Percentiles rank a stretch among this genome's conserved stretches.
Evolutionary conservation across 2,888 invertebrate genomes (phyloP).

Genomic region (Ditylenchus weischeri): DNA sequence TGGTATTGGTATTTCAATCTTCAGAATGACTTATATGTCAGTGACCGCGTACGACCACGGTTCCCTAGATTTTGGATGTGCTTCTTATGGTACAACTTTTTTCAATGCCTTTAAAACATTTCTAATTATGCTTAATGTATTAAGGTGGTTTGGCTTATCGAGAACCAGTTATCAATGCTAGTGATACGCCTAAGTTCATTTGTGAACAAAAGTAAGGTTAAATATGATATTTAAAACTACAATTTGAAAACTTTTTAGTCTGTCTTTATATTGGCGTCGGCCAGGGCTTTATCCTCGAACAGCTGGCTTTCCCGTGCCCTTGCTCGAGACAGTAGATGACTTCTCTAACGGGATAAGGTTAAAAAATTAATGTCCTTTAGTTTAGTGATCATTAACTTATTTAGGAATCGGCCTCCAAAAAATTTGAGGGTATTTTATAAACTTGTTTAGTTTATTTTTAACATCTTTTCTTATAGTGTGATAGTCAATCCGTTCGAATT

Average conservation of each 20-base stretch:
- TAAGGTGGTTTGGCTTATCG: constrained; percentile 4
- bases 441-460: not conserved
- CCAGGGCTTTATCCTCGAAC: constrained; percentile 25
- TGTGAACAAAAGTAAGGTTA: too few relatives aligned
- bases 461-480: not conserved
- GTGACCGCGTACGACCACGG: constrained; percentile 1
- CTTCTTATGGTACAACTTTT: constrained; percentile 7
- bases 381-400: too few relatives aligned
- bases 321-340: constrained; percentile 12
- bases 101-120: too few relatives aligned
- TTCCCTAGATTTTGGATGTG: constrained; percentile 8
- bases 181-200: not conserved
- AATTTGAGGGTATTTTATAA: constrained; percentile 11
- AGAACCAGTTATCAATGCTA: not conserved
- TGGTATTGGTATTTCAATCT: too few relatives aligned
- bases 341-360: constrained; percentile 9
- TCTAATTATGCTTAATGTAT: not conserved
- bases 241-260: not conserved
- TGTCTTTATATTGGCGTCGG: constrained; percentile 29
- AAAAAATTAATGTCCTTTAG: too few relatives aligned
- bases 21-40: constrained; percentile 1
- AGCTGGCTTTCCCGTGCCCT: constrained; percentile 26
- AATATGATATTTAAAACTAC: not conserved
- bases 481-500: not conserved
- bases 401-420: constrained; percentile 26